Percentiles rank a stretch among this genome's conserved stretches.
phyloP scores from a whole-genome alignment of 2,797 vertebrate species.

The Babyrousa celebensis region DNA sequence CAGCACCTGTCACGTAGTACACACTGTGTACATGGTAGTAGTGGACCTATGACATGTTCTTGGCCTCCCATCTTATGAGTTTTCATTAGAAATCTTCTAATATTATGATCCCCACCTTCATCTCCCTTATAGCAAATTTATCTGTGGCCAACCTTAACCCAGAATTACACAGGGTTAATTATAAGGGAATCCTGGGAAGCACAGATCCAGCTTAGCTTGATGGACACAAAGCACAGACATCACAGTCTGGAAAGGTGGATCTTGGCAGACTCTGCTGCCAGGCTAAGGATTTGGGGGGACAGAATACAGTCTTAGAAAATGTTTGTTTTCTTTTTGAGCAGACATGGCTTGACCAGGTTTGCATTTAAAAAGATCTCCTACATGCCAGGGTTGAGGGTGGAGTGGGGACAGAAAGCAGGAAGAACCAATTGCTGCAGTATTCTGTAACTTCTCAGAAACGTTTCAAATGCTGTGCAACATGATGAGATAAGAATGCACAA shows the following conservation, averaged over 20 bases:
- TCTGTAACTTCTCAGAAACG: neutral
- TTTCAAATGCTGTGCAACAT: neutral
- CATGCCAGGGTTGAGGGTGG: neutral
- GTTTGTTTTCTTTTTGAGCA: conserved; percentile 25
- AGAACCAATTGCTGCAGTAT: neutral
- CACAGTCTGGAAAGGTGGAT: neutral
- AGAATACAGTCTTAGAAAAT: neutral
- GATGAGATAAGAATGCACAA: neutral
- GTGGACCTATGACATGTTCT: neutral
- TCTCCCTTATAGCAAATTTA: neutral
- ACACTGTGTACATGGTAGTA: neutral
- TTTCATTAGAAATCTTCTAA: conserved; percentile 28
- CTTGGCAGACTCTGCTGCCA: neutral
- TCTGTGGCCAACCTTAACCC: neutral
- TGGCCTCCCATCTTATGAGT: neutral
- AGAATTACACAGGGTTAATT: neutral
- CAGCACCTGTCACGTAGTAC: neutral
- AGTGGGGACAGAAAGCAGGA: neutral
- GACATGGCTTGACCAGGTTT: neutral
- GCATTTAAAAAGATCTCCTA: conserved; percentile 42
- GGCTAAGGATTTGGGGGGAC: neutral
- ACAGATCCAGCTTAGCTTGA: neutral
- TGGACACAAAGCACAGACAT: neutral
- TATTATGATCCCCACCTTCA: neutral
- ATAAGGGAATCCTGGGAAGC: neutral